These are phyloP conservation scores for Zootoca vivipara DNA, from an alignment of 2,113 vertebrate species.

Conservation along the genomic window DNA sequence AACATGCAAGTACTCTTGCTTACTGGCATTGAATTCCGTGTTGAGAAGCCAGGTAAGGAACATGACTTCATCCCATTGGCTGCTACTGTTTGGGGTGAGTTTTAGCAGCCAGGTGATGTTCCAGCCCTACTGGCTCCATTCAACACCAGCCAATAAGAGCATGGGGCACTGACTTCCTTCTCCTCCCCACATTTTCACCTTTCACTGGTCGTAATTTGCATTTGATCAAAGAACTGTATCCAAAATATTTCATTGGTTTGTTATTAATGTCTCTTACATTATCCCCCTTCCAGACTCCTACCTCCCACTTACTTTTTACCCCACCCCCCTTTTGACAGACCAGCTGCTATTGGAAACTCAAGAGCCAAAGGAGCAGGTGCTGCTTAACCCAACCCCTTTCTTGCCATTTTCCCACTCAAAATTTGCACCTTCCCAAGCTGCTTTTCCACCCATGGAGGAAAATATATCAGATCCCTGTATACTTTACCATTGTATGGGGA, in stretches of 20 bases:
- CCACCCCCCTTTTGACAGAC: too few species aligned
- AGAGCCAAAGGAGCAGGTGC: background rate
- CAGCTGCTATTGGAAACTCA: background rate
- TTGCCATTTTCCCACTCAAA: background rate
- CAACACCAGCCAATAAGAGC: background rate
- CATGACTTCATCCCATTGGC: too few species aligned
- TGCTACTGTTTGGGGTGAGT: too few species aligned
- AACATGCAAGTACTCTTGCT: too few species aligned
- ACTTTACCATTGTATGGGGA: background rate
- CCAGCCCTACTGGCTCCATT: background rate
- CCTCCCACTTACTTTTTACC: background rate
- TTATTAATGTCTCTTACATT: background rate
- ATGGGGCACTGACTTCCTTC: background rate
- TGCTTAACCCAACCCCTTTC: background rate
- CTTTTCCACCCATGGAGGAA: background rate
- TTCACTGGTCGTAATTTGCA: background rate
- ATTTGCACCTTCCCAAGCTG: background rate
- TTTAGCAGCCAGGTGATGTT: background rate
- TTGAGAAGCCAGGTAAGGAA: background rate
- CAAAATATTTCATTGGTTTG: background rate
- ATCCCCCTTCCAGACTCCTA: background rate
- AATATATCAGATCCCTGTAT: background rate
- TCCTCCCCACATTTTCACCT: background rate
- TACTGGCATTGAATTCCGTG: too few species aligned
- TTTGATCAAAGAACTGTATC: background rate